Evolutionary conservation across 2,797 vertebrate genomes (phyloP).

Genomic region (Hemibagrus guttatus): DNA sequence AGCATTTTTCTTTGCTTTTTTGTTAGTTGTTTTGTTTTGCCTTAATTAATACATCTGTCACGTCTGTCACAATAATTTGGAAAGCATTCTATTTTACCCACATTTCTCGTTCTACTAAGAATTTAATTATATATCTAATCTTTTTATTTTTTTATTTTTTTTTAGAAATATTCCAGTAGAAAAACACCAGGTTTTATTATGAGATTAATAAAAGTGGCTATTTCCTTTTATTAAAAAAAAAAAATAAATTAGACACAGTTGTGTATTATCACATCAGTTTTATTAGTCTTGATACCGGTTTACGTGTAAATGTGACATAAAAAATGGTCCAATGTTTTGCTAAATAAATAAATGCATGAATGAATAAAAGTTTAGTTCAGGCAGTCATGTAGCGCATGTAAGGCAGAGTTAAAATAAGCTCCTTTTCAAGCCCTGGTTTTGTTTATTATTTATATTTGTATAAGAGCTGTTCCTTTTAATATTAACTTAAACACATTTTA

Average conservation of each 20-base stretch:
- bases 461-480: neutral
- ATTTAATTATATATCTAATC: neutral
- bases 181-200: neutral
- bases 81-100: neutral
- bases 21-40: neutral
- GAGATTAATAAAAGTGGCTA: neutral
- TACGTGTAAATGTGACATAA: neutral
- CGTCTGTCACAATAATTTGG: neutral
- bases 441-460: too few species aligned
- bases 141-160: neutral
- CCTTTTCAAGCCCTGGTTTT: too few species aligned
- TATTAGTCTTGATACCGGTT: neutral
- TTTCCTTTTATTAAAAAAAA: neutral
- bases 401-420: neutral
- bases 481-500: neutral
- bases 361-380: neutral
- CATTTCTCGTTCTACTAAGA: neutral
- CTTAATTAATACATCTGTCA: too few species aligned
- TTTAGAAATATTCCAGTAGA: neutral
- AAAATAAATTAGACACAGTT: neutral
- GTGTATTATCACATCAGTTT: neutral
- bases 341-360: neutral
- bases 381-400: neutral
- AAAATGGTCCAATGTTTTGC: neutral
- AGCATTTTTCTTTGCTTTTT: neutral